Evolutionary conservation across 2,888 invertebrate genomes (phyloP).

Genomic region (Cryptocephalus moraei): DNA sequence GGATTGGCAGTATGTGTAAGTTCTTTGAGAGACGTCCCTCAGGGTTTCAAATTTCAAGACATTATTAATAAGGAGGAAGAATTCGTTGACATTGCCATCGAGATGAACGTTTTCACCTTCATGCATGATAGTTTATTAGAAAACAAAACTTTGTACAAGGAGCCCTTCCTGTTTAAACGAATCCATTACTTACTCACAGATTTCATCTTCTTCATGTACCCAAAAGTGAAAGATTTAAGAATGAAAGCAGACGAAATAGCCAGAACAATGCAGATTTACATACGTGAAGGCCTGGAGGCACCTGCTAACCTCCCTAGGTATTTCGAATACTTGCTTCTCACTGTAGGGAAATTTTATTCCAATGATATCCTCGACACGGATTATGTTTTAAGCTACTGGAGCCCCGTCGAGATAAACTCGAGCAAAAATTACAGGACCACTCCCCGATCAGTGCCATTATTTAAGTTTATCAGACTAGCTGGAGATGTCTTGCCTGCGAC

Average conservation of each 20-base stretch:
- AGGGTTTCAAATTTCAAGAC: constrained; percentile 43
- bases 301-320: constrained; percentile 66
- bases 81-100: constrained; percentile 69
- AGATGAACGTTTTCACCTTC: constrained; percentile 70
- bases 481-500: constrained; percentile 78
- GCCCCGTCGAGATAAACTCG: constrained; percentile 42
- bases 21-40: constrained; percentile 48
- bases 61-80: constrained; percentile 69
- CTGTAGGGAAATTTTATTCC: constrained; percentile 68
- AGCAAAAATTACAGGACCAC: constrained; percentile 41
- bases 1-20: constrained; percentile 61
- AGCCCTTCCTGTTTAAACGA: constrained; percentile 74
- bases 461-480: constrained; percentile 83
- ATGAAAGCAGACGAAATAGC: constrained; percentile 84
- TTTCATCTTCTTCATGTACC: constrained; percentile 86
- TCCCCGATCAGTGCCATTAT: constrained; percentile 66
- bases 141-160: constrained; percentile 55
- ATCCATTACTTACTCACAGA: constrained; percentile 81
- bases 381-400: constrained; percentile 78
- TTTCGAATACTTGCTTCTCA: constrained; percentile 74
- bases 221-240: constrained; percentile 75
- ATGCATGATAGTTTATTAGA: constrained; percentile 63
- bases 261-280: constrained; percentile 55
- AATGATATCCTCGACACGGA: constrained; percentile 60
- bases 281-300: constrained; percentile 45